Percentiles rank a stretch among this genome's conserved stretches.
Evolutionary conservation across 53 echinoderm and acorn worm genomes (phyloP).

Genomic region (Echinometra lucunter): DNA sequence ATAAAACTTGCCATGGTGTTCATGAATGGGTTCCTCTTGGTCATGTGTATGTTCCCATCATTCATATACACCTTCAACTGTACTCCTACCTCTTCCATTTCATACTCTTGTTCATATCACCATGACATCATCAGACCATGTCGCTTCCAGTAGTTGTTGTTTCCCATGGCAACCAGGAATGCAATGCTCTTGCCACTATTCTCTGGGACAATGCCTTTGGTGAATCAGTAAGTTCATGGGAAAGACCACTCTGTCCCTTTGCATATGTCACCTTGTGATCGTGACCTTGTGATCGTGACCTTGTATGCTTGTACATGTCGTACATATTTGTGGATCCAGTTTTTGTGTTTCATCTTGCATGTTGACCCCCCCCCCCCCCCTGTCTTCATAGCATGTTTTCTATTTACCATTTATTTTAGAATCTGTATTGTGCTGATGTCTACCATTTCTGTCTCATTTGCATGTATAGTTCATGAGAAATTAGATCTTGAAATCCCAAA

Average conservation of each 20-base stretch:
- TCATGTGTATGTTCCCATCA: not conserved
- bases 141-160: constrained; percentile 99
- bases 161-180: constrained; percentile 99
- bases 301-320: not conserved
- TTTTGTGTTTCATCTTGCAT: constrained; percentile 9
- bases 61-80: not conserved
- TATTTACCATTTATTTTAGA: not conserved
- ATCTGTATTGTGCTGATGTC: not conserved
- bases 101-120: not conserved
- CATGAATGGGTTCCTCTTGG: not conserved
- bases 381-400: not conserved
- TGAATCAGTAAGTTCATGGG: constrained; percentile 92
- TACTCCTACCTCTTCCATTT: not conserved
- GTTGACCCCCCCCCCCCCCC: not conserved
- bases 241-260: not conserved
- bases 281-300: not conserved
- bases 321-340: not conserved
- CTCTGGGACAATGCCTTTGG: constrained; percentile 99
- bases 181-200: constrained; percentile 99
- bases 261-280: constrained; percentile 13
- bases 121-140: constrained; percentile 78
- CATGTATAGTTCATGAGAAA: not conserved
- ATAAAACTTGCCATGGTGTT: not conserved
- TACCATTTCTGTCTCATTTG: not conserved
- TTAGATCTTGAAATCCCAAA: not conserved